Base-by-base conservation (phyloP, 1,140 invertebrate species). In the Venustaconcha ellipsiformis region DNA sequence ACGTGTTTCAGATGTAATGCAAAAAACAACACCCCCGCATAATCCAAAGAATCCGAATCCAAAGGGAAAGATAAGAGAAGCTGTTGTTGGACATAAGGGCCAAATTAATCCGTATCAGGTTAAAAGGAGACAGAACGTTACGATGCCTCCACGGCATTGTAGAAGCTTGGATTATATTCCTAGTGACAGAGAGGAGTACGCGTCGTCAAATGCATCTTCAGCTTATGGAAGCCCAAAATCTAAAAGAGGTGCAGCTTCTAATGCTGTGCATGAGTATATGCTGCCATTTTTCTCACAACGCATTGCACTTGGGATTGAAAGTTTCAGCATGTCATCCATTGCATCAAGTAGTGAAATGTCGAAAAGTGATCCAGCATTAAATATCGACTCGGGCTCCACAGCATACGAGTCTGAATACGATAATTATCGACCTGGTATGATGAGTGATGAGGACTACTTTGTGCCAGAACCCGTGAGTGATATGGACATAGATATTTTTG, bases 331-430 rank as follows among this genome's bases (percentile, higher is more conserved):
- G 48, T 89, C 88, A 0, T 88, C 87, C 1, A 78, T 89, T 13
- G 86, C 83, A 14, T 87, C 84, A 65, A 84, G 88, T 69, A 89
- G 88, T 76, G 88, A 89, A 76, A 86, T 89, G 84, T 89, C 88
- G 1, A 78, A 81, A 23, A 87, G 87, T 70, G 88, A 89, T 77
- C 83, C 87, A 3, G 80, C 81, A 20, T 68, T 89, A 13, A 86
- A 88, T 70, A 80, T 83, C 30, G 87, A 89, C 66, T 86, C 84
- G 1, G 78, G 86, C n/a, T 89, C 88, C 18, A 79, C 83, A 14
- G 88, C 88, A 76, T 96, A 96, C 88, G 95, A 96, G 90, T 95
- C 94, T 3, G 95, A 96, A 84, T 95, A 95, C 86, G 94, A 94
- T 82, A 93, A 93, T 86, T 93, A 89, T 72, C 78, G 88, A 55